Percentiles rank a stretch among this genome's conserved stretches.
These are phyloP conservation scores for Eulemur rubriventer DNA, from an alignment of 2,797 vertebrate genomes.

Conservation along the genomic window DNA sequence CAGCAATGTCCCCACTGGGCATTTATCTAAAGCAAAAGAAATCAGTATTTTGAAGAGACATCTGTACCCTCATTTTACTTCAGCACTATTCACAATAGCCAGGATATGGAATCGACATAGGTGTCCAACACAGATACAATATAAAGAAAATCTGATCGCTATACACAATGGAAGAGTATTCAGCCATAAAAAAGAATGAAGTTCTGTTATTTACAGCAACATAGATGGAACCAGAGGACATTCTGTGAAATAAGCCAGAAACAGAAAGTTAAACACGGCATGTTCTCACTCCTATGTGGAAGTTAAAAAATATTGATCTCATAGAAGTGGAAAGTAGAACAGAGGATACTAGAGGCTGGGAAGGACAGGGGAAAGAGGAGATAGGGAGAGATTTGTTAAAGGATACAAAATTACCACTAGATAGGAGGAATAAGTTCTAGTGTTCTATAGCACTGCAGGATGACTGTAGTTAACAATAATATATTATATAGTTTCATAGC, in stretches of 20 bases:
- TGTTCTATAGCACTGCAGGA: no score
- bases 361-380: not conserved
- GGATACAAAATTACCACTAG: not conserved
- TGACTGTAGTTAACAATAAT: not conserved
- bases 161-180: not conserved
- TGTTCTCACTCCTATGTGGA: not conserved
- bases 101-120: not conserved
- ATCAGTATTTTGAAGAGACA: no score
- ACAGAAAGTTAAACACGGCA: not conserved
- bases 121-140: not conserved
- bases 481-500: not conserved
- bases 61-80: not conserved
- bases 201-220: not conserved
- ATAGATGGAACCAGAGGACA: not conserved
- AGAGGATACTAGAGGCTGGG: not conserved
- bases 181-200: not conserved
- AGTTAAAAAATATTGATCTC: not conserved
- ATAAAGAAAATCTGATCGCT: not conserved
- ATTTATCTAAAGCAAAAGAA: not conserved
- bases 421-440: not conserved
- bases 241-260: not conserved
- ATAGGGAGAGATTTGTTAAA: not conserved
- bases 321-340: not conserved
- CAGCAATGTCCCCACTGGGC: not conserved
- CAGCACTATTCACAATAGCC: not conserved